phyloP scores from a whole-genome alignment of 1,140 invertebrate species.

The Uloborus diversus region DNA sequence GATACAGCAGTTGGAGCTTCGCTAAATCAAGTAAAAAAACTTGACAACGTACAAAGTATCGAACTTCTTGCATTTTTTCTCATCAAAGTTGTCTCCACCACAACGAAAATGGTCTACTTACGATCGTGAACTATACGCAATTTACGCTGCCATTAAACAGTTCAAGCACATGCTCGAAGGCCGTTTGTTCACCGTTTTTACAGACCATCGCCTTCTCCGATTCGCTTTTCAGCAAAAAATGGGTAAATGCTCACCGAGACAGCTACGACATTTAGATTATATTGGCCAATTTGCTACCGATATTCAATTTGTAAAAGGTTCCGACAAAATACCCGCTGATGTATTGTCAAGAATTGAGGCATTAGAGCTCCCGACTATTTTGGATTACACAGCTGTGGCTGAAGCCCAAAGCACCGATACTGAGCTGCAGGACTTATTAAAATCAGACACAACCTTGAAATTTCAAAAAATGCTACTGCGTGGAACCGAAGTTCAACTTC shows the following conservation, averaged over 20 bases:
- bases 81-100: too few species aligned
- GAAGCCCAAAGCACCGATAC: neutral
- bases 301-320: slow-evolving; percentile 63
- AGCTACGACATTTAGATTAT: slow-evolving; percentile 63
- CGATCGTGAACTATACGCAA: slow-evolving; percentile 58
- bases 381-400: neutral
- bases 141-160: slow-evolving; percentile 58
- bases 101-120: slow-evolving; percentile 23
- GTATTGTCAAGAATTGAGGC: neutral
- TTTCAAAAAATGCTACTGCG: neutral
- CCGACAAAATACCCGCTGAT: slow-evolving; percentile 60
- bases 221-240: slow-evolving; percentile 53
- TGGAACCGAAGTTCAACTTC: neutral
- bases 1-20: neutral
- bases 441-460: neutral
- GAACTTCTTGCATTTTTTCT: too few species aligned
- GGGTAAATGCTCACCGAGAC: slow-evolving; percentile 54
- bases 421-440: neutral
- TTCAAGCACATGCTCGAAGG: slow-evolving; percentile 61
- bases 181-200: slow-evolving; percentile 59
- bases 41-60: too few species aligned
- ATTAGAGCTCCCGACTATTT: neutral
- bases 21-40: neutral
- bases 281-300: slow-evolving; percentile 64
- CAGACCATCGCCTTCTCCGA: slow-evolving; percentile 61